phyloP scores from a whole-genome alignment of 1,140 invertebrate species.

The Ceratosolen solmsi region DNA sequence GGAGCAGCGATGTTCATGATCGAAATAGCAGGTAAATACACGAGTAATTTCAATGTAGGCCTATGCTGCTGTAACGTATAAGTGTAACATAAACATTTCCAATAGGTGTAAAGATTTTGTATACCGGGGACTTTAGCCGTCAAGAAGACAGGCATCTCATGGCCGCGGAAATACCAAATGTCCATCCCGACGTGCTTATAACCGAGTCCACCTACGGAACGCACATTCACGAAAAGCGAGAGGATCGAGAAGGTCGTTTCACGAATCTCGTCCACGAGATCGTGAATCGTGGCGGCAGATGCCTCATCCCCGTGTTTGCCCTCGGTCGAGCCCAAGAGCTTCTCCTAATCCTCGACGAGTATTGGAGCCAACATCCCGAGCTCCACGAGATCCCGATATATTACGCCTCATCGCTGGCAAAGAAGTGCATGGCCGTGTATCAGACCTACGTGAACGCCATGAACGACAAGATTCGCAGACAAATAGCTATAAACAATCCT shows the following conservation, averaged over 20 bases:
- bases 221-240: constrained; percentile 98
- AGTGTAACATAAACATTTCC: background rate
- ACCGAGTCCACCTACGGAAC: constrained; percentile 99
- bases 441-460: constrained; percentile 99
- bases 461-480: constrained; percentile 96
- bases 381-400: constrained; percentile 99
- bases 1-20: constrained; percentile 99
- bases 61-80: too few relatives aligned
- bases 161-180: constrained; percentile 98
- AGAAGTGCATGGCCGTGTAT: constrained; percentile 99
- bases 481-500: constrained; percentile 98
- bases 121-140: constrained; percentile 98
- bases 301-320: constrained; percentile 99
- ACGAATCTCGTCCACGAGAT: constrained; percentile 97
- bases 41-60: too few relatives aligned
- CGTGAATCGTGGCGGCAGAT: constrained; percentile 94
- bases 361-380: constrained; percentile 98
- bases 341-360: constrained; percentile 97
- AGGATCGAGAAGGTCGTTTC: constrained; percentile 96
- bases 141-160: constrained; percentile 99
- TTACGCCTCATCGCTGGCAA: constrained; percentile 98
- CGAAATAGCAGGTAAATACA: constrained; percentile 90
- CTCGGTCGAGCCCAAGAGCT: constrained; percentile 97
- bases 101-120: constrained; percentile 81
- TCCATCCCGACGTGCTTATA: constrained; percentile 97